Evolutionary conservation across 2,797 vertebrate genomes (phyloP), one percentile per base, ranked within the genome.

Genomic region (Pelobates cultripes): DNA sequence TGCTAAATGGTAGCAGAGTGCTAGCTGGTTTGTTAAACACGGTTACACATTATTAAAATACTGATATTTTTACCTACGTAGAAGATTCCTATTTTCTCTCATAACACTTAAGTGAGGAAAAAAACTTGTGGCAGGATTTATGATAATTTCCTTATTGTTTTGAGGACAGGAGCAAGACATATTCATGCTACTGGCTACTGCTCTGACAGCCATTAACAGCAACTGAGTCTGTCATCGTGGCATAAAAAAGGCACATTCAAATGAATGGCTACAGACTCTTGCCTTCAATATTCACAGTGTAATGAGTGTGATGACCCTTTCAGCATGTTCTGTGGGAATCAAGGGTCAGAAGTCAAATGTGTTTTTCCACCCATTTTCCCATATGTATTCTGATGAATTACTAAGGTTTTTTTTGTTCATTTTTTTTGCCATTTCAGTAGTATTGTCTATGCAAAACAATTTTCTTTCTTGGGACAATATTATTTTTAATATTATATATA

Each of bases 201-300:
- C 57, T 84, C 77, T 79, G 77, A 79, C 82, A 84, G 77, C 82
- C 77, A 84, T 84, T 84, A 84, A 64, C 42, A n/a, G 53, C 66
- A 78, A 83, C 15, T 44, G 70, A 83, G 67, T 83, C 73, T 73
- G 70, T 67, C 76, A 79, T 75, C 57, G 77, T 75, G 71, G 73
- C 55, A 84, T 79, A 84, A 79, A 84, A 75, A 84, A 64, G 66
- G 72, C 67, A 64, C 70, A 67, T 71, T 79, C 82, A 84, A 77
- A 77, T 84, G 67, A 79, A 63, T 44, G 55, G 13, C 60, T 55
- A n/a, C 55, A 75, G 5, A 44, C 43, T 60, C 42, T 74, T 40
- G n/a, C 64, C 71, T 80, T 66, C 72, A 55, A 47, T 75, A 75
- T 79, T 83, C 69, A 74, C 70, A 78, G 53, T 28, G 43, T 82